Percentiles rank a stretch among this genome's conserved stretches.
Evolutionary conservation across 2,888 invertebrate genomes (phyloP).

Genomic region (Asteroscopus sphinx): DNA sequence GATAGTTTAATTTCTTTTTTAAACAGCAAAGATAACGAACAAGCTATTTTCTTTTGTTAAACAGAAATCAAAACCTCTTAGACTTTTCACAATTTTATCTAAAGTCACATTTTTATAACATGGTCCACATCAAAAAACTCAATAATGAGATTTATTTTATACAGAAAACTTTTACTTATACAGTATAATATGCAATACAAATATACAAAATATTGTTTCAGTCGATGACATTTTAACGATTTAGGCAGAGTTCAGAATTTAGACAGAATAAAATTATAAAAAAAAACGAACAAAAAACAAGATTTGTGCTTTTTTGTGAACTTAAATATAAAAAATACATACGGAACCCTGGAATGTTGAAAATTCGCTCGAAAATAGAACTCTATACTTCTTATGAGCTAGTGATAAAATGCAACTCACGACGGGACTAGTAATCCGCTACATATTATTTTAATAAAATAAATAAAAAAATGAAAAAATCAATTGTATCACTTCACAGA

Average conservation of each 20-base stretch:
- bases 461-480: constrained; percentile 43
- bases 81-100: constrained; percentile 14
- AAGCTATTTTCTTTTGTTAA: constrained; percentile 5
- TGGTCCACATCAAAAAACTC: constrained; percentile 66
- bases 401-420: constrained; percentile 83
- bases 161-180: constrained; percentile 62
- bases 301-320: constrained; percentile 77
- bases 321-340: constrained; percentile 67
- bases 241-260: constrained; percentile 69
- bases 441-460: constrained; percentile 77
- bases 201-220: constrained; percentile 82
- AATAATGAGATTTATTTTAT: constrained; percentile 65
- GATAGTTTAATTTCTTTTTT: constrained; percentile 5
- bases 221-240: constrained; percentile 72
- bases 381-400: constrained; percentile 77
- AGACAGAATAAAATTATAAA: constrained; percentile 33
- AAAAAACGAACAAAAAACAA: constrained; percentile 47
- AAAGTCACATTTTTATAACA: constrained; percentile 49
- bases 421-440: constrained; percentile 85
- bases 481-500: constrained; percentile 22
- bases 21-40: constrained; percentile 8
- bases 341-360: constrained; percentile 86
- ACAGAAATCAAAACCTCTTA: constrained; percentile 2
- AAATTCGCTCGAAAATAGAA: constrained; percentile 81
- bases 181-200: constrained; percentile 70